Evolutionary conservation across 2,888 invertebrate genomes (phyloP).

Genomic region (Agrotis puta): DNA sequence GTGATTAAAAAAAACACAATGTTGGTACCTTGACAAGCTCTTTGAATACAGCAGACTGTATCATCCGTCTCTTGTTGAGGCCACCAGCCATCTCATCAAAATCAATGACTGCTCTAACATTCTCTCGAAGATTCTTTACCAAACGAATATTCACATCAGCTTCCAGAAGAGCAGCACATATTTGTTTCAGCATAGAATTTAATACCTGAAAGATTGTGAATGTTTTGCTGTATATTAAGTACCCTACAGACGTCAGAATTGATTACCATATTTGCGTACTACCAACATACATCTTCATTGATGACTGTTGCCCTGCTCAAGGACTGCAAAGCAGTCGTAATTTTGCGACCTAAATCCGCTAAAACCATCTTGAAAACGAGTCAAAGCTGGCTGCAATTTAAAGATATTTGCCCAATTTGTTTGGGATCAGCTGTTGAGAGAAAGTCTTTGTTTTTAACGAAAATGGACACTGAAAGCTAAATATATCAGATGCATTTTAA

Average conservation of each 20-base stretch:
- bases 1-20: too few species aligned
- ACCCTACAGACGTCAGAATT: neutral
- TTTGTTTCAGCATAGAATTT: conserved; percentile 99
- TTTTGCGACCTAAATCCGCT: conserved; percentile 99
- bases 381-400: conserved; percentile 29
- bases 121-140: conserved; percentile 98
- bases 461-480: conserved; percentile 39
- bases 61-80: conserved; percentile 99
- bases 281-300: conserved; percentile 96
- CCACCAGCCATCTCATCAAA: conserved; percentile 99
- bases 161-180: conserved; percentile 98
- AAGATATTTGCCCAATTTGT: conserved; percentile 59
- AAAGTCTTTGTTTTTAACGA: conserved; percentile 54
- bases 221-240: conserved; percentile 2
- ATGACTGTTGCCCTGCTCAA: conserved; percentile 99
- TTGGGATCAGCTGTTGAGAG: conserved; percentile 72
- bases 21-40: conserved; percentile 97
- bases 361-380: conserved; percentile 96
- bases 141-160: conserved; percentile 99
- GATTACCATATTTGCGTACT: conserved; percentile 9
- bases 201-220: conserved; percentile 93
- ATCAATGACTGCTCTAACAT: conserved; percentile 99
- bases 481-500: conserved; percentile 60
- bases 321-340: conserved; percentile 99
- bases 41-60: conserved; percentile 99